A percentile compares a stretch with the other conserved stretches of the same genome.
These are phyloP conservation scores for Nymphicus hollandicus DNA, from an alignment of 2,113 vertebrate genomes.

Conservation along the genomic window DNA sequence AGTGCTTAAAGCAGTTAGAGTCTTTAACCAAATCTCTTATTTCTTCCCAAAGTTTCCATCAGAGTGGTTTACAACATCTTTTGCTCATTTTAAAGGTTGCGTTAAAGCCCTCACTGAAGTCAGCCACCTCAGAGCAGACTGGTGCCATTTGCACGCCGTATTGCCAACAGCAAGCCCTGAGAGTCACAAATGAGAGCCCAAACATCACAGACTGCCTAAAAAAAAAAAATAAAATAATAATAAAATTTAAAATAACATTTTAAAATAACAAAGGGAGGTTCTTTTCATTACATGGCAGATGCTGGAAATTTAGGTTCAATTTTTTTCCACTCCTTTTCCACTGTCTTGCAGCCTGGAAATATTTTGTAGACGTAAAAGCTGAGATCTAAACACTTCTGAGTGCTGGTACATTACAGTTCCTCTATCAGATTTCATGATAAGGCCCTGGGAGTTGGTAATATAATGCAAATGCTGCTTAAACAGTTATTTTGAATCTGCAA, in stretches of 20 bases:
- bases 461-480: background rate
- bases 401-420: background rate
- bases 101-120: background rate
- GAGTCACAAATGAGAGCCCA: background rate
- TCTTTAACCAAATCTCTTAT: background rate
- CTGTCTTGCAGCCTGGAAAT: background rate
- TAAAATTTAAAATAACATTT: slow-evolving; percentile 18
- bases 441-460: background rate
- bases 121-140: background rate
- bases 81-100: background rate
- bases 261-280: background rate
- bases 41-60: slow-evolving; percentile 10
- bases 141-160: background rate
- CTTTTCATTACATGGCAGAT: background rate
- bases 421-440: background rate
- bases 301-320: background rate
- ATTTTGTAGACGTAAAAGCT: background rate
- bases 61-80: background rate
- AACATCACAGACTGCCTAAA: background rate
- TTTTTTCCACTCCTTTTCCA: background rate
- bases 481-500: background rate
- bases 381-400: background rate
- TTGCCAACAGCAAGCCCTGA: background rate
- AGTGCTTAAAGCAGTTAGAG: background rate
- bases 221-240: background rate